Evolutionary conservation across 2,888 invertebrate genomes (phyloP).

Genomic region (Strigamia maritima): DNA sequence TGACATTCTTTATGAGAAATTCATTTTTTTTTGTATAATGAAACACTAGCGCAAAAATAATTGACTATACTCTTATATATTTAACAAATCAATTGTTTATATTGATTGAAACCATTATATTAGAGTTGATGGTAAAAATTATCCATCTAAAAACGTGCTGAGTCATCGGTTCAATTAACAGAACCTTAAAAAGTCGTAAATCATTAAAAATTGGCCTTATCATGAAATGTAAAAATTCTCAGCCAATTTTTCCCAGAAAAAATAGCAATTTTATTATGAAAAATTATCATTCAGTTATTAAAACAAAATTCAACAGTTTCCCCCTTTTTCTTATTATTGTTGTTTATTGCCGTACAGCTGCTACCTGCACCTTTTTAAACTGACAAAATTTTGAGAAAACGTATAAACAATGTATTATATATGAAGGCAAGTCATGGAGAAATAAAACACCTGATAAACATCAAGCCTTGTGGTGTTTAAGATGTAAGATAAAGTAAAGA

Average conservation of each 20-base stretch:
- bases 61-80: background rate
- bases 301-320: background rate
- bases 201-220: constrained; percentile 8
- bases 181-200: constrained; percentile 18
- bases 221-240: background rate
- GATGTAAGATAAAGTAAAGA: constrained; percentile 8
- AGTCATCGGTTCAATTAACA: constrained; percentile 24
- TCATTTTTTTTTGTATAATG: too few relatives aligned
- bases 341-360: constrained; percentile 4
- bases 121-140: background rate
- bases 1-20: background rate
- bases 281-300: background rate
- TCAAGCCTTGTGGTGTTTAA: constrained; percentile 23
- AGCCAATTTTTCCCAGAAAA: background rate
- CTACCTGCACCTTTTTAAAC: background rate
- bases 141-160: constrained; percentile 7
- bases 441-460: constrained; percentile 28
- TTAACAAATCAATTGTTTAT: background rate
- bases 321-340: background rate
- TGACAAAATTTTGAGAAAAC: constrained; percentile 6
- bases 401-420: constrained; percentile 11
- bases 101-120: background rate
- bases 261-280: background rate
- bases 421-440: constrained; percentile 22
- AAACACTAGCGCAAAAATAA: background rate